Evolutionary conservation across 2,888 invertebrate genomes (phyloP).

Genomic region (Ferrisia virgata): DNA sequence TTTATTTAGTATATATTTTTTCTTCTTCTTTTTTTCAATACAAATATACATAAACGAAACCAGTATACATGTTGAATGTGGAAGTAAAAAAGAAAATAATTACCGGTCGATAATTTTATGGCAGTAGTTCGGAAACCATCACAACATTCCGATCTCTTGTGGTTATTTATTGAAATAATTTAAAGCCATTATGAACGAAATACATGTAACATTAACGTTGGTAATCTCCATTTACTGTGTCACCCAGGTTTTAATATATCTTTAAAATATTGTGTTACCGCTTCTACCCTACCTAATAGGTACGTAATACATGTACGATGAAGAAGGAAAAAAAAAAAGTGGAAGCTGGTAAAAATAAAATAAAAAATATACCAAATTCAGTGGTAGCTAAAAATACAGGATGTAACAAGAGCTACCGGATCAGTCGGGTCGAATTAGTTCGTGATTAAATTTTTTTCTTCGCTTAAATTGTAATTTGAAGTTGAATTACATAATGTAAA

Average conservation of each 20-base stretch:
- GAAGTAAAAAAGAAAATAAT: slow-evolving; percentile 25
- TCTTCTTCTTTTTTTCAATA: not conserved
- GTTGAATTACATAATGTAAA: too few species aligned
- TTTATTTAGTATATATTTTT: not conserved
- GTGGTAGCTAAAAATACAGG: slow-evolving; percentile 31
- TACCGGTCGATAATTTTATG: slow-evolving; percentile 36
- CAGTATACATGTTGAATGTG: slow-evolving; percentile 1
- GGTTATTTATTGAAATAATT: slow-evolving; percentile 43
- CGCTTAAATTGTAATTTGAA: too few species aligned
- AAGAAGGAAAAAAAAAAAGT: not conserved
- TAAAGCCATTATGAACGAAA: slow-evolving; percentile 39
- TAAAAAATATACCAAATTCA: not conserved
- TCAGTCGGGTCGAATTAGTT: not conserved
- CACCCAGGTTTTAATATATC: slow-evolving; percentile 33
- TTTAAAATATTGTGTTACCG: slow-evolving; percentile 31
- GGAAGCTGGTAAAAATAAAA: not conserved
- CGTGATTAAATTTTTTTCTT: not conserved
- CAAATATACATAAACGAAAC: slow-evolving; percentile 4
- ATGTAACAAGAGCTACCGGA: too few species aligned
- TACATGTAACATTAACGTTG: slow-evolving; percentile 37
- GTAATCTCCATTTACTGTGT: slow-evolving; percentile 39
- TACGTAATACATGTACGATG: not conserved
- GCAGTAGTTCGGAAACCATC: slow-evolving; percentile 36
- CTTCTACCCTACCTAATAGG: not conserved
- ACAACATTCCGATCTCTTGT: slow-evolving; percentile 36